A percentile compares a stretch with the other conserved stretches of the same genome.
Conservation (phyloP, 1,140 invertebrate species). For the Drosophila pseudoananassae region DNA sequence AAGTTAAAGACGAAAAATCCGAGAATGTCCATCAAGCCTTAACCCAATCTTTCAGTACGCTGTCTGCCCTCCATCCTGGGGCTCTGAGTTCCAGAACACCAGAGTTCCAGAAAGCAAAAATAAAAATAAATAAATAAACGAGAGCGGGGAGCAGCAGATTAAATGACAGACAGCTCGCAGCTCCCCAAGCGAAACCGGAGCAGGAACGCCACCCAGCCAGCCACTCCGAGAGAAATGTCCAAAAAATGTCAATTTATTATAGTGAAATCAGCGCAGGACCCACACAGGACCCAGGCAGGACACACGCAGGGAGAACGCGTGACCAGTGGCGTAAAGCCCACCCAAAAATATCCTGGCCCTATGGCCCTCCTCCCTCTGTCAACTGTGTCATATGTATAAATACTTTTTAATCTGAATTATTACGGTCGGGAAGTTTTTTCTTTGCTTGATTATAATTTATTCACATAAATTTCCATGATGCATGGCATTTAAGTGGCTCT, state of each 20-base stretch:
- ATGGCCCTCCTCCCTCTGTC: not conserved
- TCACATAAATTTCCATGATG: slow-evolving; percentile 76
- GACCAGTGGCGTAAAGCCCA: slow-evolving; percentile 42
- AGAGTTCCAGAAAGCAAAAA: slow-evolving; percentile 11
- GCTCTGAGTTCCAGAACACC: slow-evolving; percentile 3
- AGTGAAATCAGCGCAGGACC: slow-evolving; percentile 63
- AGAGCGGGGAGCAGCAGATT: slow-evolving; percentile 17
- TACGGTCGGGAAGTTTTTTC: slow-evolving; percentile 51
- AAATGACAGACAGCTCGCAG: slow-evolving; percentile 58
- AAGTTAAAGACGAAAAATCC: not conserved
- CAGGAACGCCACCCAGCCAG: not conserved
- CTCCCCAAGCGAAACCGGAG: slow-evolving; percentile 7
- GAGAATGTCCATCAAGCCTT: slow-evolving; percentile 18
- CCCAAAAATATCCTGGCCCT: not conserved
- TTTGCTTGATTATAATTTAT: slow-evolving; percentile 72
- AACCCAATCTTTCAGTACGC: slow-evolving; percentile 24
- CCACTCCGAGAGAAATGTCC: slow-evolving; percentile 43
- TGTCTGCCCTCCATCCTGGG: slow-evolving; percentile 9
- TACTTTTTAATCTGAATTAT: slow-evolving; percentile 78
- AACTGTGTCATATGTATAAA: slow-evolving; percentile 67
- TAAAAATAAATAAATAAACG: slow-evolving; percentile 20
- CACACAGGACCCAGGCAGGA: slow-evolving; percentile 38
- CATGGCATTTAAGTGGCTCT: slow-evolving; percentile 73
- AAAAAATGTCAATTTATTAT: slow-evolving; percentile 77
- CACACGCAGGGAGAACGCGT: slow-evolving; percentile 40